A percentile compares a stretch with the other conserved stretches of the same genome.
Evolutionary conservation across 1,140 invertebrate genomes (phyloP).

Genomic region (Venturia canescens): DNA sequence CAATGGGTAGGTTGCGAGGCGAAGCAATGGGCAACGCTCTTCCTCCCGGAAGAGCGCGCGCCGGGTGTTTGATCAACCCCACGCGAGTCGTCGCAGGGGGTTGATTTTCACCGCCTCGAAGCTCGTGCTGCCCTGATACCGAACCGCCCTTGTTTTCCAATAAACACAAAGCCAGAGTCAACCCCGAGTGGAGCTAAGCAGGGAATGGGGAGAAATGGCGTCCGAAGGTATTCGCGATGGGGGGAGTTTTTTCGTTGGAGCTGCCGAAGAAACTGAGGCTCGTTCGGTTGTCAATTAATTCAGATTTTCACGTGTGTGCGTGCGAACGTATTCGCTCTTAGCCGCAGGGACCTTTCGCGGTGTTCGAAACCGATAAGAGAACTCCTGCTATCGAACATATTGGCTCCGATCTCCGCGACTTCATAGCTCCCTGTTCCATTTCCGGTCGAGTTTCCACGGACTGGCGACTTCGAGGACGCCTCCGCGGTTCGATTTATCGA

Average conservation of each 20-base stretch:
- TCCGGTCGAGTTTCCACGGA: conserved; percentile 69
- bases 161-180: conserved; percentile 70
- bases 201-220: conserved; percentile 22
- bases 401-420: conserved; percentile 47
- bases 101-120: conserved; percentile 60
- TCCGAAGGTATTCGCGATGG: conserved; percentile 1
- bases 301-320: background rate
- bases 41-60: background rate
- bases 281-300: background rate
- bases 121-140: conserved; percentile 71
- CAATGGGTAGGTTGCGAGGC: background rate
- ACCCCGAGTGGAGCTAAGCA: background rate
- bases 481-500: conserved; percentile 63
- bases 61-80: conserved; percentile 53
- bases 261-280: too few relatives aligned
- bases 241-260: background rate
- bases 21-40: conserved; percentile 43
- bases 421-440: conserved; percentile 67
- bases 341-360: background rate
- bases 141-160: conserved; percentile 76
- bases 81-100: conserved; percentile 57
- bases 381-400: conserved; percentile 52
- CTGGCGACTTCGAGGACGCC: conserved; percentile 43
- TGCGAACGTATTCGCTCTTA: too few relatives aligned
- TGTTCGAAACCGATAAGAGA: conserved; percentile 54